Evolutionary conservation across 2,113 vertebrate genomes (phyloP).

Genomic region (Leucopsar rothschildi): DNA sequence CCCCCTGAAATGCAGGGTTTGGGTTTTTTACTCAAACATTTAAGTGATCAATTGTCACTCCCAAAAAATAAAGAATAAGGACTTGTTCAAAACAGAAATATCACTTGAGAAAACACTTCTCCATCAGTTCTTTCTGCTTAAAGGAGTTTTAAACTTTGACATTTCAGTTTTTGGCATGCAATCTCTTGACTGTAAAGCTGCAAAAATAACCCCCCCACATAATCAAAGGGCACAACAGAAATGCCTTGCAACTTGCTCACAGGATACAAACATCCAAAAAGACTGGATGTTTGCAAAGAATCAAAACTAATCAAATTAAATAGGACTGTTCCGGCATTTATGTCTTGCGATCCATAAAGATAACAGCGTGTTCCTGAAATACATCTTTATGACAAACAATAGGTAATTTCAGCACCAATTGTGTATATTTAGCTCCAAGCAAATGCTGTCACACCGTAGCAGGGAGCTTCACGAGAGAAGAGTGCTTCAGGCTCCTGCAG

Average conservation of each 20-base stretch:
- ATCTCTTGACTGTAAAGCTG: neutral
- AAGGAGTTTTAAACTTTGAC: neutral
- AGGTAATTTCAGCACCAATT: conserved; percentile 13
- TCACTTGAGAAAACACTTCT: neutral
- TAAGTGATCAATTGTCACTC: neutral
- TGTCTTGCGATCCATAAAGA: neutral
- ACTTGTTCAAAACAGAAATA: neutral
- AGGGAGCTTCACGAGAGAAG: neutral
- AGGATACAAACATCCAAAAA: neutral
- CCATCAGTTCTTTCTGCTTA: neutral
- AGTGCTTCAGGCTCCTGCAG: neutral
- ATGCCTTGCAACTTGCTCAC: neutral
- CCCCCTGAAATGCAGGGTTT: neutral
- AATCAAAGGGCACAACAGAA: neutral
- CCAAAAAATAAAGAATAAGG: neutral
- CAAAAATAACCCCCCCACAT: neutral
- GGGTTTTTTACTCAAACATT: neutral
- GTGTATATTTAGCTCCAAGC: neutral
- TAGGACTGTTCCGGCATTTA: neutral
- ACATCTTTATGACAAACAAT: neutral
- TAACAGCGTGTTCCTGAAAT: neutral
- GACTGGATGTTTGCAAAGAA: neutral
- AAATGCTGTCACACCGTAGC: neutral
- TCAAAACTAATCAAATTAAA: conserved; percentile 5
- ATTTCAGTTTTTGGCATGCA: neutral